Conservation (phyloP, 2,888 invertebrate species). For the Phlogophora meticulosa region DNA sequence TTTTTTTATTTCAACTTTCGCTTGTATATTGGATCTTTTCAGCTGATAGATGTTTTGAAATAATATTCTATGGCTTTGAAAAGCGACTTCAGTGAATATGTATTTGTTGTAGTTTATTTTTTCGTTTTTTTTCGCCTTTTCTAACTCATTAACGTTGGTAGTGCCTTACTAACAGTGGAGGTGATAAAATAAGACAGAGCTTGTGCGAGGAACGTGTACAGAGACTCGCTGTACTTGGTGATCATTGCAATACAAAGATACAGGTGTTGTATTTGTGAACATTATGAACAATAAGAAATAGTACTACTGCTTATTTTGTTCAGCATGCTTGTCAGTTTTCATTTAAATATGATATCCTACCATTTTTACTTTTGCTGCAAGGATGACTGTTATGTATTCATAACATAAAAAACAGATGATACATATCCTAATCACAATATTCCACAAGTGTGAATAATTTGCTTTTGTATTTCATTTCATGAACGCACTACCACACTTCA, state of each 20-base stretch:
- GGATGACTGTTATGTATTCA: background rate
- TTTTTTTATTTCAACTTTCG: slow-evolving; percentile 65
- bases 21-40: slow-evolving; percentile 88
- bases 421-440: background rate
- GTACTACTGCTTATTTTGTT: slow-evolving; percentile 25
- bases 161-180: slow-evolving; percentile 69
- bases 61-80: slow-evolving; percentile 51
- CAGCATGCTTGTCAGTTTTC: slow-evolving; percentile 27
- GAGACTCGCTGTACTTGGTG: slow-evolving; percentile 20
- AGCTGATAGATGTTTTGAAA: slow-evolving; percentile 40
- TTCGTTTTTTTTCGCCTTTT: slow-evolving; percentile 33
- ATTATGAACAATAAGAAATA: slow-evolving; percentile 8
- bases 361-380: slow-evolving; percentile 17
- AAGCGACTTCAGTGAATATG: slow-evolving; percentile 44
- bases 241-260: slow-evolving; percentile 1
- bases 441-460: slow-evolving; percentile 1
- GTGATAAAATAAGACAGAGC: slow-evolving; percentile 50
- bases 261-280: slow-evolving; percentile 54
- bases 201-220: slow-evolving; percentile 38
- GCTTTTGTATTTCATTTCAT: slow-evolving; percentile 39
- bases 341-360: slow-evolving; percentile 25
- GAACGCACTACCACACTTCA: slow-evolving; percentile 26
- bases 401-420: background rate
- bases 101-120: slow-evolving; percentile 24
- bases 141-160: slow-evolving; percentile 62